Conservation (phyloP, 2,797 vertebrate genomes). For the Synanceia verrucosa region DNA sequence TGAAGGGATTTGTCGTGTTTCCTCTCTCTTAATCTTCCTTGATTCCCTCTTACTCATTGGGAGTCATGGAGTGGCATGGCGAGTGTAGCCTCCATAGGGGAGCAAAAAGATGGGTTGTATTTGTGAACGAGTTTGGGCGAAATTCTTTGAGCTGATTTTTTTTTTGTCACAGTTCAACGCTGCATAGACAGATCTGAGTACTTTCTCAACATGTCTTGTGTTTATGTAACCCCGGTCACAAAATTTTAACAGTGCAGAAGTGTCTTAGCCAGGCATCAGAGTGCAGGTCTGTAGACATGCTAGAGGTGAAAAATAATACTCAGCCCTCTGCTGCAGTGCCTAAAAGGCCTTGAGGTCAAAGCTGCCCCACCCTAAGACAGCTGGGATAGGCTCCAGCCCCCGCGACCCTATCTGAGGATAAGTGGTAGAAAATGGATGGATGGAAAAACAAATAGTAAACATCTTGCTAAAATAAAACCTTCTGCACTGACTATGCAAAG, state of each 20-base stretch:
- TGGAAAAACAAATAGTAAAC: slow-evolving; percentile 65
- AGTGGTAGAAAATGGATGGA: no score
- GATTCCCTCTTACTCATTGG: not conserved
- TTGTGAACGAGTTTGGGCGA: not conserved
- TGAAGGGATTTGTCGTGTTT: not conserved
- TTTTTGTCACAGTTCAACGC: not conserved
- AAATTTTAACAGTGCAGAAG: no score
- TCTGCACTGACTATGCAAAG: slow-evolving; percentile 38
- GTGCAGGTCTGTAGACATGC: no score
- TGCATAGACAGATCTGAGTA: slow-evolving; percentile 16
- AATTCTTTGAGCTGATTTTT: not conserved
- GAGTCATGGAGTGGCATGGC: no score
- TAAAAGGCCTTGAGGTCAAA: slow-evolving; percentile 65
- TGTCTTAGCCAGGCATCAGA: no score
- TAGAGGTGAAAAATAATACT: slow-evolving; percentile 32
- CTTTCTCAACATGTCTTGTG: slow-evolving; percentile 32
- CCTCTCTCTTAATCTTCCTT: not conserved
- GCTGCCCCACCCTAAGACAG: no score
- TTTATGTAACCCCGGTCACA: slow-evolving; percentile 53
- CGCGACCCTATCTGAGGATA: no score
- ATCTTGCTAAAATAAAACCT: slow-evolving; percentile 64
- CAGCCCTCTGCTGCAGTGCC: slow-evolving; percentile 29
- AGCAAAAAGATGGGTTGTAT: not conserved
- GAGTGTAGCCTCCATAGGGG: not conserved
- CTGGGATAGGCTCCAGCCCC: no score